These are phyloP conservation scores for Daktulosphaira vitifoliae DNA, from an alignment of 1,140 invertebrate species.

Conservation along the genomic window DNA sequence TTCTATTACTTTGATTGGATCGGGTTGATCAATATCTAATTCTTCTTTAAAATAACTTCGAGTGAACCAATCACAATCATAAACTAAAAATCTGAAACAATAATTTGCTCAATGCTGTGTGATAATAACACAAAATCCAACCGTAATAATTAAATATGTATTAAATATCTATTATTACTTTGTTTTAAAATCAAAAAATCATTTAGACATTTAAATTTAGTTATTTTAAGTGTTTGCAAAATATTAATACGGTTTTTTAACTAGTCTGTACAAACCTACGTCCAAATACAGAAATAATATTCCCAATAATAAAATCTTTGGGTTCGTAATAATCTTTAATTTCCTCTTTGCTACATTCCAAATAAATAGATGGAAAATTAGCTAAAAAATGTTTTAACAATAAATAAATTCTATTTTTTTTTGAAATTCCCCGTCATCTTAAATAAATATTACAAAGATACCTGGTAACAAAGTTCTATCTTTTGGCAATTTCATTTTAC, in stretches of 20 bases:
- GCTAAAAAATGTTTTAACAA: neutral
- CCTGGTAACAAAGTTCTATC: constrained; percentile 44
- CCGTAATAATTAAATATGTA: no score
- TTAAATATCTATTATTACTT: no score
- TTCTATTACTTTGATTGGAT: constrained; percentile 20
- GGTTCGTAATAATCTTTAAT: constrained; percentile 60
- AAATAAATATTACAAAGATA: no score
- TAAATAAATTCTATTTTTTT: no score
- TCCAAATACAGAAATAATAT: constrained; percentile 56
- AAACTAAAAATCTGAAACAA: constrained; percentile 55
- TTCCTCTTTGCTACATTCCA: neutral
- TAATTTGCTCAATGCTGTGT: no score
- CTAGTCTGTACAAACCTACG: constrained; percentile 44
- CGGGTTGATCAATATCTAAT: constrained; percentile 39
- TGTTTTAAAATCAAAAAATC: no score
- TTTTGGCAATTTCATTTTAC: constrained; percentile 69
- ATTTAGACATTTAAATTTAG: no score
- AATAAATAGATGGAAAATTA: neutral
- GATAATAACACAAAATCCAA: no score
- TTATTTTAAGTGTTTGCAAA: no score
- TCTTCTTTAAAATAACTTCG: constrained; percentile 55
- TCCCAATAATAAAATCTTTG: constrained; percentile 63
- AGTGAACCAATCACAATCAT: constrained; percentile 71
- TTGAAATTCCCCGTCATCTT: no score
- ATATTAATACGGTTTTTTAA: no score